These are phyloP conservation scores for Episyrphus balteatus DNA, from an alignment of 1,140 invertebrate species.

Conservation along the genomic window DNA sequence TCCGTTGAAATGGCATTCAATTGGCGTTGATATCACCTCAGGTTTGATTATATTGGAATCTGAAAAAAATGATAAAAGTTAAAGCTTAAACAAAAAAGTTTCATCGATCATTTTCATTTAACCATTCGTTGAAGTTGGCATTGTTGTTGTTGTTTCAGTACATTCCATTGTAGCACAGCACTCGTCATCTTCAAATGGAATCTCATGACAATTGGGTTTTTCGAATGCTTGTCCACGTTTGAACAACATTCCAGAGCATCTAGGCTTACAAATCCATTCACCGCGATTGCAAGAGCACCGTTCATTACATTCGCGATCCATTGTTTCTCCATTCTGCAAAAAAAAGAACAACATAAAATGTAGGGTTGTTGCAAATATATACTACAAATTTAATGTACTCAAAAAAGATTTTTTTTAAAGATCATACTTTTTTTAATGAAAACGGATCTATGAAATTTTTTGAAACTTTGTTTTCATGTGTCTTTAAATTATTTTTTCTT, in stretches of 20 bases:
- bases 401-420: conserved; percentile 5
- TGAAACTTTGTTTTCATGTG: too few species aligned
- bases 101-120: conserved; percentile 2
- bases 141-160: conserved; percentile 16
- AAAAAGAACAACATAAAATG: background rate
- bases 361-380: background rate
- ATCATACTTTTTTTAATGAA: background rate
- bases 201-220: conserved; percentile 63
- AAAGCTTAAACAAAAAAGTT: background rate
- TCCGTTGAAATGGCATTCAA: conserved; percentile 65
- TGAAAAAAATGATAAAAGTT: background rate
- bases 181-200: conserved; percentile 52
- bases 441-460: conserved; percentile 5
- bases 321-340: conserved; percentile 47
- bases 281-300: conserved; percentile 55
- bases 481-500: conserved; percentile 6
- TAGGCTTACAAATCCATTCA: conserved; percentile 51
- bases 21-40: conserved; percentile 32
- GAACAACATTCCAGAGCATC: conserved; percentile 51
- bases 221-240: conserved; percentile 46
- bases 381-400: background rate
- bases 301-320: conserved; percentile 58
- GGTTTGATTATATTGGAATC: background rate
- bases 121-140: too few species aligned
- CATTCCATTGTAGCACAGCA: conserved; percentile 66